Base-by-base conservation (phyloP, 2,888 invertebrate genomes). In the Sphecodes monilicornis region DNA sequence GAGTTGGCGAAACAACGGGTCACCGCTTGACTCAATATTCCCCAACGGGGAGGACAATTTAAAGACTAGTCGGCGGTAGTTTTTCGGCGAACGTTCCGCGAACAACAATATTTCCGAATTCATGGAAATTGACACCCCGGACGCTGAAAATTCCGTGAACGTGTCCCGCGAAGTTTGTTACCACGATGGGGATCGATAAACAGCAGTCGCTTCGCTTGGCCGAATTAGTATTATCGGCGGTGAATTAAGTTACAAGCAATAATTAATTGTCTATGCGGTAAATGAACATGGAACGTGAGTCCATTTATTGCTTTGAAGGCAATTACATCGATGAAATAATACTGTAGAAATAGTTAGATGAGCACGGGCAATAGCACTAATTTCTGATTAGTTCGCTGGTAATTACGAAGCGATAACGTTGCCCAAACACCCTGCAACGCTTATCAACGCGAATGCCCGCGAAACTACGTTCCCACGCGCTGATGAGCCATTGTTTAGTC, bases 301-400 rank as follows among this genome's bases (percentile, higher is more conserved):
- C 43, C 46, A 66, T 73, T 70, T 66, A 68, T 78, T 43, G 77
- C 71, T 72, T 69, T 43, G 80, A 86, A 54, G 72, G 69, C 43
- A 75, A 77, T 78, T 54, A n/a, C 76, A 46, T 4, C 77, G 85
- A 80, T 84, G 74, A 85, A 85, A 85, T 80, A 77, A 77, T 54
- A 76, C 39, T 16, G 66, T 50, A 80, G 57, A 85, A 85, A 77
- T 66, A 84, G 84, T 84, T 84, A 84, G 60, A 57, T 69, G 76
- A 64, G 32, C 13, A 4, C 3, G 57, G 39, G 26, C 70, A 60
- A 74, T 76, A 64, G 73, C 69, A 79, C 73, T 84, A 79, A 84
- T 85, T 76, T 84, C 75, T 79, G 79, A 85, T 85, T 84, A 84
- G 80, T 74, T 79, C 57, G 57, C 50, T 46, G 54, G 76, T 84